Evolutionary conservation across 2,113 vertebrate genomes (phyloP), one percentile per base, ranked within the genome.

Genomic region (Haemorhous mexicanus): DNA sequence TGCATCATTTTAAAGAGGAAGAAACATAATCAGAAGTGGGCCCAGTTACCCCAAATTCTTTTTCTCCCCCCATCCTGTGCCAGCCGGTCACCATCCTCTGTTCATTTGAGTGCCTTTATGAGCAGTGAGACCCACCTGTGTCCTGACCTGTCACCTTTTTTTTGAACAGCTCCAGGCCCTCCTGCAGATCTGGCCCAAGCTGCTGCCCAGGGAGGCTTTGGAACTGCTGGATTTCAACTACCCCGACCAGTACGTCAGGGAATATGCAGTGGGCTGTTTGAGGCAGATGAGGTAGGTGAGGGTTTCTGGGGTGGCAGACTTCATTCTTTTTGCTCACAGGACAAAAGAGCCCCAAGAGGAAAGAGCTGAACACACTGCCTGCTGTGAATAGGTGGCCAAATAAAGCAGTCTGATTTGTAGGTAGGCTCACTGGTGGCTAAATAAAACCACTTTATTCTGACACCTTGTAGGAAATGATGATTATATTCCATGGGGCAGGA

Each of bases 151-250:
- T 79, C 55, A 35, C 30, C 67, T 0, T 72, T 21, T 83, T 91
- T 93, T 89, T 55, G 72, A 59, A 91, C 98, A 99, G 99, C 99
- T 99, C 68, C 99, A 99, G 96, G 99, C 99, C 10, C 98, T 99
- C 63, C 98, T 99, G 92, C 99, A 99, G 97, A 99, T 99, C 84
- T 99, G 99, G 99, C 98, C 99, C 90, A 99, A 98, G 92, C 96
- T 99, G 91, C 98, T 98, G 91, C 99, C 99, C 24, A 98, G 99
- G 92, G 99, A 99, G 69, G 99, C 99, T 39, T 95, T 99, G 89
- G 99, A 99, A 89, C 97, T 99, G 75, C 96, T 99, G 95, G 99
- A 99, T 97, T 99, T 99, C 91, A 99, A 99, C 97, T 99, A 99
- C 88, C 99, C 99, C 11, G 99, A 99, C 97, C 99, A 99, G 96